Conservation (phyloP, 1,140 invertebrate species). For the Halotydeus destructor region DNA sequence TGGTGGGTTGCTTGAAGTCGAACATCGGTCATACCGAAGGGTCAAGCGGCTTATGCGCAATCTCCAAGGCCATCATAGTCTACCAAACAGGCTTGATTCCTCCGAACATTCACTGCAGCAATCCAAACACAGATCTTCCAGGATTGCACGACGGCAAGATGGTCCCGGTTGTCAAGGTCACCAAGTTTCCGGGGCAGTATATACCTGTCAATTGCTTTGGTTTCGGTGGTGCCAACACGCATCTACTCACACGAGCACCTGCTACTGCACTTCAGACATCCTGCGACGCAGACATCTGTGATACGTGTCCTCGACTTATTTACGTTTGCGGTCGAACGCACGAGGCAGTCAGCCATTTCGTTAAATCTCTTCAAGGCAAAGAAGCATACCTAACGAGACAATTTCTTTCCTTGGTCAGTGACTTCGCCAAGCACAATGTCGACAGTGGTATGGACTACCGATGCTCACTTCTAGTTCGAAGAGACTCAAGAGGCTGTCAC, state of each 20-base stretch:
- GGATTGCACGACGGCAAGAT: slow-evolving; percentile 47
- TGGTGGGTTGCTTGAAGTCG: slow-evolving; percentile 72
- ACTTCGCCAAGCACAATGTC: slow-evolving; percentile 32
- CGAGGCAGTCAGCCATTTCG: slow-evolving; percentile 21
- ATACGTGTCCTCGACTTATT: not conserved
- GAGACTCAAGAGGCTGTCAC: too few relatives aligned
- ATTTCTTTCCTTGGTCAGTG: not conserved
- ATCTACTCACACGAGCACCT: slow-evolving; percentile 34
- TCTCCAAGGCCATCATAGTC: slow-evolving; percentile 28
- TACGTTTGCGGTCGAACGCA: slow-evolving; percentile 2
- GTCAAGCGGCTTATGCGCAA: slow-evolving; percentile 45
- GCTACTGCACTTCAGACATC: slow-evolving; percentile 24
- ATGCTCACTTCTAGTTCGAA: too few relatives aligned
- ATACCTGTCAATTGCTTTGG: slow-evolving; percentile 46
- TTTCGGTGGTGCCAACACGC: slow-evolving; percentile 13
- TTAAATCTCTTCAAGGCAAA: not conserved
- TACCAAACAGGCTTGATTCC: slow-evolving; percentile 30
- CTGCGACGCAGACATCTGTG: slow-evolving; percentile 7
- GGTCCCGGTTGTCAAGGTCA: slow-evolving; percentile 30
- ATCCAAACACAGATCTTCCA: slow-evolving; percentile 32
- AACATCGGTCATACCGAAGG: slow-evolving; percentile 82
- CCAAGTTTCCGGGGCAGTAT: slow-evolving; percentile 22
- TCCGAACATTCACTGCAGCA: slow-evolving; percentile 32
- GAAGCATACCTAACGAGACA: too few relatives aligned
- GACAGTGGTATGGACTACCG: not conserved